Conservation (phyloP, 2,113 vertebrate species). For the Stigmatopora nigra region DNA sequence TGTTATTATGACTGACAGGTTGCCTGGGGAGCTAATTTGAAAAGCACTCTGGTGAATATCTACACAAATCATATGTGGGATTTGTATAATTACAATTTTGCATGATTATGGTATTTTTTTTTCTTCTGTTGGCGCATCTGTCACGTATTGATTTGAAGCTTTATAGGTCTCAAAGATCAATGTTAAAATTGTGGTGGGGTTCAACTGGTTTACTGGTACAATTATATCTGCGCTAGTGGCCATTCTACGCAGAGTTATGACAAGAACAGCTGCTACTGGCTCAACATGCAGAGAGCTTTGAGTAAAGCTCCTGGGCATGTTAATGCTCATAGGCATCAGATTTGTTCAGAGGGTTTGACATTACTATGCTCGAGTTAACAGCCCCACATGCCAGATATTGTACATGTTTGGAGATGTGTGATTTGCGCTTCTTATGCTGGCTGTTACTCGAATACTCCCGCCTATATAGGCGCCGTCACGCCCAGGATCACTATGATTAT, state of each 20-base stretch:
- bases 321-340: slow-evolving; percentile 12
- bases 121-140: background rate
- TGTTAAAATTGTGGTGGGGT: slow-evolving; percentile 5
- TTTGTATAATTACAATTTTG: background rate
- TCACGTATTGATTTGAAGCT: slow-evolving; percentile 2
- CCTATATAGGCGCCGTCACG: slow-evolving; percentile 4
- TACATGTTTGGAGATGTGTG: slow-evolving; percentile 8
- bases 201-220: slow-evolving; percentile 16
- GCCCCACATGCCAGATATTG: slow-evolving; percentile 13
- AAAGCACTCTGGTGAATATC: slow-evolving; percentile 9
- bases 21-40: slow-evolving; percentile 9
- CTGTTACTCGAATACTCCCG: background rate
- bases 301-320: slow-evolving; percentile 33
- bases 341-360: slow-evolving; percentile 21
- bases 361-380: slow-evolving; percentile 24
- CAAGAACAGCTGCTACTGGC: slow-evolving; percentile 31
- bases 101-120: background rate
- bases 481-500: slow-evolving; percentile 21
- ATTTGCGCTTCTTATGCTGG: slow-evolving; percentile 5
- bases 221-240: slow-evolving; percentile 27
- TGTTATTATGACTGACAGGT: slow-evolving; percentile 14
- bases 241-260: slow-evolving; percentile 21
- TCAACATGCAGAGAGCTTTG: slow-evolving; percentile 25
- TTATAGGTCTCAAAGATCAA: background rate
- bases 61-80: slow-evolving; percentile 4